phyloP scores from a whole-genome alignment of 2,888 invertebrate genomes.

The Incurvaria masculella region DNA sequence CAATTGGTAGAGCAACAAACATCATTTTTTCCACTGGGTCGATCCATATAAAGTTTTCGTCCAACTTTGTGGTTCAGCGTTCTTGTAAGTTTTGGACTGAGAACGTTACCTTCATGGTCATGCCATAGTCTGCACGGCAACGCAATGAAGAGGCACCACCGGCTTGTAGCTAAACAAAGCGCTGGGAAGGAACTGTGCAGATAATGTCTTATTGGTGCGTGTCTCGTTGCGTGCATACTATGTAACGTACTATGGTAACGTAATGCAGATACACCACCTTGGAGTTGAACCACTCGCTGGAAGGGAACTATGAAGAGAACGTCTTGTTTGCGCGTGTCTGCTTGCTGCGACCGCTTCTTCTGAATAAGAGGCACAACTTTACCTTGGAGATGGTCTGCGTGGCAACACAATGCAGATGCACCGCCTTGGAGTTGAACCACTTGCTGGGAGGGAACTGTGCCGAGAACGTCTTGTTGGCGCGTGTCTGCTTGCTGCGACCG shows the following conservation, averaged over 20 bases:
- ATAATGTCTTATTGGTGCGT: slow-evolving; percentile 80
- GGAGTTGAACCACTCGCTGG: slow-evolving; percentile 90
- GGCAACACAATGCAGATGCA: slow-evolving; percentile 84
- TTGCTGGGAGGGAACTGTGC: slow-evolving; percentile 93
- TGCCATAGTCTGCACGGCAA: slow-evolving; percentile 85
- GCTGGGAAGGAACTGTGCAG: slow-evolving; percentile 90
- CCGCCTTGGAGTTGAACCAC: slow-evolving; percentile 89
- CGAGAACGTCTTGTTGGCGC: slow-evolving; percentile 82
- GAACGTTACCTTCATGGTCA: no score
- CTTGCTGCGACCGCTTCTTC: slow-evolving; percentile 77
- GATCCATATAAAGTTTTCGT: no score
- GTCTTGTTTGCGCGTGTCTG: slow-evolving; percentile 74
- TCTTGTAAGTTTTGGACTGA: no score
- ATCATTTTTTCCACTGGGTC: no score
- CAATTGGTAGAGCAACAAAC: no score
- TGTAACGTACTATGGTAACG: slow-evolving; percentile 85
- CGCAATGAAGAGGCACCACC: slow-evolving; percentile 82
- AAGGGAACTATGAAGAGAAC: slow-evolving; percentile 93
- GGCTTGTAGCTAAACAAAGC: slow-evolving; percentile 93
- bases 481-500: slow-evolving; percentile 69
- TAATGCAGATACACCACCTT: slow-evolving; percentile 84
- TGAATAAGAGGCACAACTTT: slow-evolving; percentile 79
- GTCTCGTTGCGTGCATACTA: slow-evolving; percentile 72
- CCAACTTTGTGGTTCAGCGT: no score
- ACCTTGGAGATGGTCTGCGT: slow-evolving; percentile 73